phyloP scores from a whole-genome alignment of 2,888 invertebrate genomes.

The Pseudococcus jackbeardsleyi region DNA sequence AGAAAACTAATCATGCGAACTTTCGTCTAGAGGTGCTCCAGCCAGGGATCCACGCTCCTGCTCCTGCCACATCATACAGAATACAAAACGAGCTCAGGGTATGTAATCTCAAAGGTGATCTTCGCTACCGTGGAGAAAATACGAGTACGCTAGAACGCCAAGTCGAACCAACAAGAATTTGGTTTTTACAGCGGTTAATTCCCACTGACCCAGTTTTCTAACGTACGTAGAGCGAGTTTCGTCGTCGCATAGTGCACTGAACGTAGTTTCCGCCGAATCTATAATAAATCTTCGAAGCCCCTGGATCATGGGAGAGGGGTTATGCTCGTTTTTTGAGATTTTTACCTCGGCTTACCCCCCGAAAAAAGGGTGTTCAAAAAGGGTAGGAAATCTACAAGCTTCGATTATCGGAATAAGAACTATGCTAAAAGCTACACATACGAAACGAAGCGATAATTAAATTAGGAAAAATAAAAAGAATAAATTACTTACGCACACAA shows the following conservation, averaged over 20 bases:
- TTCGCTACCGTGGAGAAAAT: neutral
- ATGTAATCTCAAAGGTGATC: constrained; percentile 34
- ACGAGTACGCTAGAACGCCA: neutral
- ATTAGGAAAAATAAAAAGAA: neutral
- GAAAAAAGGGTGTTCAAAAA: neutral
- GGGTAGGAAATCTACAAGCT: constrained; percentile 19
- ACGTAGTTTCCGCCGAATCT: constrained; percentile 16
- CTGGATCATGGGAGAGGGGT: neutral
- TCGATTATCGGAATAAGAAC: neutral
- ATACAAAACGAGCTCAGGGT: neutral
- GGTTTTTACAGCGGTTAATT: constrained; percentile 38
- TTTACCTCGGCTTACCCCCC: neutral
- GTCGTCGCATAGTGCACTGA: neutral
- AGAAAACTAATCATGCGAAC: neutral
- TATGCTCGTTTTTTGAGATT: neutral
- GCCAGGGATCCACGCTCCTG: neutral
- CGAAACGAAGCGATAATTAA: neutral
- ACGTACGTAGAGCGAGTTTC: neutral
- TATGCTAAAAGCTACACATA: neutral
- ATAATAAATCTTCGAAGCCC: constrained; percentile 17
- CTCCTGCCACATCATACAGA: neutral
- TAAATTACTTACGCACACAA: constrained; percentile 45
- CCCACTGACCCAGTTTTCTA: constrained; percentile 39
- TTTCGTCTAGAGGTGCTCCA: neutral
- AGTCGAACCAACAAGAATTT: constrained; percentile 8